Evolutionary conservation across 2,113 vertebrate species (phyloP).

Genomic region (Herpetotheres cachinnans): DNA sequence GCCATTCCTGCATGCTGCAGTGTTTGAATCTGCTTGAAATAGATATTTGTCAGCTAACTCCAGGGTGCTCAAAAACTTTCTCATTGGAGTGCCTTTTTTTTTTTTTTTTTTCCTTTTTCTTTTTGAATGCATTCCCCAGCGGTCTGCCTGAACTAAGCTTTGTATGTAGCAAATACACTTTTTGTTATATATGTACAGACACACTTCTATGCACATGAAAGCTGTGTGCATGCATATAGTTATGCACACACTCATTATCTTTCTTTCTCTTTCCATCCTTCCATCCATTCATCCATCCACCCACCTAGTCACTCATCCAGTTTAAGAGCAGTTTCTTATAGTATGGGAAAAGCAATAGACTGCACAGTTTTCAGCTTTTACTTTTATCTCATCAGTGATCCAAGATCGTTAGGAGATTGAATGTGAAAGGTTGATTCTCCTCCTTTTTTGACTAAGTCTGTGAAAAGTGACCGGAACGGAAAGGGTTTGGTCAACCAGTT

Average conservation of each 20-base stretch:
- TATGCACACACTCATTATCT: background rate
- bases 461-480: background rate
- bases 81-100: background rate
- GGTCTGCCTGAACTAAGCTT: background rate
- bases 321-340: background rate
- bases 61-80: background rate
- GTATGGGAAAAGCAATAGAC: background rate
- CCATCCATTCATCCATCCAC: background rate
- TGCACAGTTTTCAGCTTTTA: background rate
- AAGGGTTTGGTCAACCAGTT: background rate
- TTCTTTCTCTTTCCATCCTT: background rate
- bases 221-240: background rate
- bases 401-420: background rate
- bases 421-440: background rate
- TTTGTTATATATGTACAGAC: background rate
- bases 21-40: conserved; percentile 9
- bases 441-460: background rate
- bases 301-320: background rate
- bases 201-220: background rate
- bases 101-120: background rate
- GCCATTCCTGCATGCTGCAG: background rate
- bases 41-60: background rate
- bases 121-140: background rate
- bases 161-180: background rate
- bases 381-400: background rate